Conservation (phyloP, 2,797 vertebrate genomes). For the Paramormyrops hopkinsi region DNA sequence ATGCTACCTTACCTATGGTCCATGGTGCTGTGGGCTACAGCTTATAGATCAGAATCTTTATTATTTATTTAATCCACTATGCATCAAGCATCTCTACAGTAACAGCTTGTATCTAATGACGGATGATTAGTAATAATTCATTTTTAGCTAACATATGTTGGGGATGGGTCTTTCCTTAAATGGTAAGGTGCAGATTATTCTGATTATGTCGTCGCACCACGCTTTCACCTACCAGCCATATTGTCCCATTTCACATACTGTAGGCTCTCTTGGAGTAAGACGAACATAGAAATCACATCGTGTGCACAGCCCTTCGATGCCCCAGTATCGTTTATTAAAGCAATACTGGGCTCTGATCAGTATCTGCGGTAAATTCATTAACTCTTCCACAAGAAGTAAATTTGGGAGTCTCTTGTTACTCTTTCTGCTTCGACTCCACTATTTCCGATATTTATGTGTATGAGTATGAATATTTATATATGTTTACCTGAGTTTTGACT, state of each 20-base stretch:
- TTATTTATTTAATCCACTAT: neutral
- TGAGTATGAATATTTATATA: slow-evolving; percentile 11
- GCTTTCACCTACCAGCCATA: neutral
- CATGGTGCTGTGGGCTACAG: neutral
- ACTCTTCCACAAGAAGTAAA: slow-evolving; percentile 20
- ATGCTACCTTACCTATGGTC: neutral
- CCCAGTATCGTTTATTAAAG: slow-evolving; percentile 59
- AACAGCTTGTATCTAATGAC: neutral
- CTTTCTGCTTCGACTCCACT: slow-evolving; percentile 37
- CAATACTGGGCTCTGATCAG: slow-evolving; percentile 53
- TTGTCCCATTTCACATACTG: neutral
- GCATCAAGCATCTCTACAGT: neutral
- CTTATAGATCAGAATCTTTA: neutral
- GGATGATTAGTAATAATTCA: neutral
- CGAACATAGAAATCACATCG: neutral
- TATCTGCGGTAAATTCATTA: slow-evolving; percentile 61
- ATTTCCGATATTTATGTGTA: neutral
- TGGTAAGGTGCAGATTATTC: neutral
- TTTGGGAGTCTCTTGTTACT: slow-evolving; percentile 38
- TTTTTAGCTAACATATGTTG: neutral
- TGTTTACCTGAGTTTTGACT: slow-evolving; percentile 8
- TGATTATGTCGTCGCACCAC: neutral
- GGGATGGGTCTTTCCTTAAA: neutral
- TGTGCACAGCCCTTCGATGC: slow-evolving; percentile 34
- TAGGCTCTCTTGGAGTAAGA: neutral